Base-by-base conservation (phyloP, 2,888 invertebrate species). In the Trachelus troglodyta region DNA sequence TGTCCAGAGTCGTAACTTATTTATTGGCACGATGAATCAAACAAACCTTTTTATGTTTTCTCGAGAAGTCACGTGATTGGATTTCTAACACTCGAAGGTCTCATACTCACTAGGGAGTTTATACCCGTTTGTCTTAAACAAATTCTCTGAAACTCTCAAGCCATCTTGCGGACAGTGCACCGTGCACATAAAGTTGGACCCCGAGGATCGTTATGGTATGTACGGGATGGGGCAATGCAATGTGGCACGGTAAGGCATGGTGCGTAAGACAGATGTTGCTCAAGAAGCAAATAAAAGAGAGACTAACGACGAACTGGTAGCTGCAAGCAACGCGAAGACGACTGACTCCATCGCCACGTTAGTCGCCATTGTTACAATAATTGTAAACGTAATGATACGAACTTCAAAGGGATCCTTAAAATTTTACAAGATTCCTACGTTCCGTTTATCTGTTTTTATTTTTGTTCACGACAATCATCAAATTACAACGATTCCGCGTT, bases 201-300 rank as follows among this genome's bases (percentile, higher is more conserved):
- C 82, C 81, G 81, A 83, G 79, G 82, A 84, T 83, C 81, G 79
- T 77, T 80, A 81, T 79, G 82, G 81, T 81, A 77, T 83, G 81
- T 81, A 79, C 81, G 79, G 81, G 79, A 81, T 80, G 82, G 79
- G 81, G 82, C 81, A 80, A 80, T 81, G 83, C 78, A 81, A 84
- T 79, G 84, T 77, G 76, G 81, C 78, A 84, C 81, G 81, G 81
- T 82, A 80, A 78, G 81, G 80, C 77, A 80, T 77, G 79, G 79
- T 79, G 83, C 84, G 83, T 84, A 84, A 85, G 87, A 87, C 87
- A 87, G 87, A 87, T 87, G 86, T 87, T 87, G 85, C 69, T 69
- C 75, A 77, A 77, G 77, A 85, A 76, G 77, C 79, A 83, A 86
- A 84, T 83, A 85, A 85, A 85, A 84, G 75, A 56, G 11, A 73